Percentiles rank a stretch among this genome's conserved stretches.
Conservation (phyloP, 2,888 invertebrate genomes). For the Cerceris ruficornis region DNA sequence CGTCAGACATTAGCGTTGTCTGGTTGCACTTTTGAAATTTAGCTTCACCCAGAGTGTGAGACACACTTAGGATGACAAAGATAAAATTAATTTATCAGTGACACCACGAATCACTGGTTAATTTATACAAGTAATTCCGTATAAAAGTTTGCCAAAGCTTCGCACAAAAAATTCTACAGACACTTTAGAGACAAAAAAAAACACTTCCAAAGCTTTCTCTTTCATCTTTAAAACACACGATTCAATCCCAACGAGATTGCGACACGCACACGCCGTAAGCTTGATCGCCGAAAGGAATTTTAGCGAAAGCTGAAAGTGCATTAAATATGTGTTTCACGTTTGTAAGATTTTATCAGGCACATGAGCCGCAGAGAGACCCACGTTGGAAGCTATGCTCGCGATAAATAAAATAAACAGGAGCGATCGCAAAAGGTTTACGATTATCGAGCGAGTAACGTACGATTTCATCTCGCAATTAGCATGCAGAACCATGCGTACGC, state of each 20-base stretch:
- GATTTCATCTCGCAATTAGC: neutral
- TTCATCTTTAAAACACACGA: too few relatives aligned
- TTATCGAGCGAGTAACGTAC: neutral
- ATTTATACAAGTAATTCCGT: too few relatives aligned
- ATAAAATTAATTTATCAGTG: too few relatives aligned
- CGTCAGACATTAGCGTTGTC: too few relatives aligned
- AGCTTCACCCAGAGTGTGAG: too few relatives aligned
- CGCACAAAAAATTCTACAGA: too few relatives aligned
- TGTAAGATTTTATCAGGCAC: neutral
- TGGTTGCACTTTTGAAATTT: too few relatives aligned
- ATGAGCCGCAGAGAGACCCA: neutral
- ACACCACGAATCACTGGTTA: too few relatives aligned
- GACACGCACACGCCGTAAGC: neutral
- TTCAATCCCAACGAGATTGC: neutral
- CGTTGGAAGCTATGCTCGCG: neutral
- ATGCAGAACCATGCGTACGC: neutral
- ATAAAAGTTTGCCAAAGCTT: too few relatives aligned
- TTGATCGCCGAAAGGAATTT: conserved; percentile 1
- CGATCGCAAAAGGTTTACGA: neutral
- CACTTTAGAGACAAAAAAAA: too few relatives aligned
- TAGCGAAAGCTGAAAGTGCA: neutral
- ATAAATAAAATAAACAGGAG: neutral
- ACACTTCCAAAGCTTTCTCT: too few relatives aligned
- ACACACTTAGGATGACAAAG: too few relatives aligned
- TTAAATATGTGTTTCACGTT: conserved; percentile 1